phyloP scores from a whole-genome alignment of 1,140 invertebrate species.

The Drosophila kurseongensis region DNA sequence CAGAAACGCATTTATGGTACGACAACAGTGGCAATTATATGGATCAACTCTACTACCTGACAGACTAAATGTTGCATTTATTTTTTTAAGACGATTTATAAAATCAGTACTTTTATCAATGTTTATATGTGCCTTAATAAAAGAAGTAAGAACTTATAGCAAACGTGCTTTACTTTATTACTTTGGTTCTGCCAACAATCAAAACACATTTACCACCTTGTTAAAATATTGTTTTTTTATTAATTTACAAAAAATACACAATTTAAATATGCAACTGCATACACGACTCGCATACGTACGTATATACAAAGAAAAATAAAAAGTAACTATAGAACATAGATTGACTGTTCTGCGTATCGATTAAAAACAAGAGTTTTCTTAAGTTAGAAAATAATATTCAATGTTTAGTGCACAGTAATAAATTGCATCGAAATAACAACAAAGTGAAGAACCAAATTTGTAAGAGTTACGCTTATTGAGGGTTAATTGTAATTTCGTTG shows the following conservation, averaged over 20 bases:
- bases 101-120: slow-evolving; percentile 16
- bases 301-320: slow-evolving; percentile 76
- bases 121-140: slow-evolving; percentile 23
- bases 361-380: slow-evolving; percentile 38
- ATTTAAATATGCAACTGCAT: slow-evolving; percentile 74
- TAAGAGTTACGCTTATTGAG: slow-evolving; percentile 37
- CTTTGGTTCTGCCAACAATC: background rate
- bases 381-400: slow-evolving; percentile 27
- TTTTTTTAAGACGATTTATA: slow-evolving; percentile 42
- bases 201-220: slow-evolving; percentile 21
- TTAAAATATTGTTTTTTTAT: slow-evolving; percentile 78
- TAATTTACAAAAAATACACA: slow-evolving; percentile 83
- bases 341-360: slow-evolving; percentile 26
- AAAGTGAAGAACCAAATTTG: slow-evolving; percentile 56
- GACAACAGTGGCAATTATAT: slow-evolving; percentile 20
- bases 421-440: slow-evolving; percentile 77
- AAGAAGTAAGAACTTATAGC: background rate
- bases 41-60: slow-evolving; percentile 17
- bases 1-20: slow-evolving; percentile 33
- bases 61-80: slow-evolving; percentile 80
- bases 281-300: slow-evolving; percentile 70
- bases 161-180: too few species aligned
- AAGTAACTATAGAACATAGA: slow-evolving; percentile 43
- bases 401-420: slow-evolving; percentile 68
- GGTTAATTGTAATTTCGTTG: slow-evolving; percentile 41